These are phyloP conservation scores for Rutpela maculata DNA, from an alignment of 2,888 invertebrate species.

Conservation along the genomic window DNA sequence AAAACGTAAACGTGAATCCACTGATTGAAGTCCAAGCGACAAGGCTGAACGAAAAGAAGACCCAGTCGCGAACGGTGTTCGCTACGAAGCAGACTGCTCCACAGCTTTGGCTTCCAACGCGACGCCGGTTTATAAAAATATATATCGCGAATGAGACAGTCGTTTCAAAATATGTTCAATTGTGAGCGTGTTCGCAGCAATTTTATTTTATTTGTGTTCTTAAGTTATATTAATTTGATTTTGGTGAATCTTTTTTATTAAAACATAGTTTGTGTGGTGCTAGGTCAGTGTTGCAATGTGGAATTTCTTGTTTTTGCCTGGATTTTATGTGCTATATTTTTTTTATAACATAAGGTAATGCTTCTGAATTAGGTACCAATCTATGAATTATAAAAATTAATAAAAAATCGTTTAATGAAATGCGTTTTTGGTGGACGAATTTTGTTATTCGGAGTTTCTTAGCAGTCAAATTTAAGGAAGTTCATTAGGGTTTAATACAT, in stretches of 20 bases:
- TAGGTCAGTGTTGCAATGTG: constrained; percentile 17
- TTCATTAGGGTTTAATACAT: too few relatives aligned
- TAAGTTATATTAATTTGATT: not conserved
- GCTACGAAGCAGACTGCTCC: not conserved
- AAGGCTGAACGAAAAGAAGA: constrained; percentile 8
- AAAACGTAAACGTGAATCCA: not conserved
- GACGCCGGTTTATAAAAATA: not conserved
- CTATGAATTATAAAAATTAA: too few relatives aligned
- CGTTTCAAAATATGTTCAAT: not conserved
- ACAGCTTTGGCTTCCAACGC: not conserved
- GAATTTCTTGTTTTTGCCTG: constrained; percentile 7
- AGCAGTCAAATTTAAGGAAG: too few relatives aligned
- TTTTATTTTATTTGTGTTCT: not conserved
- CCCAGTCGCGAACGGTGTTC: not conserved
- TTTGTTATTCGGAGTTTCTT: too few relatives aligned
- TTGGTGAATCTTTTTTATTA: not conserved
- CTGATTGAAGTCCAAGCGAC: not conserved
- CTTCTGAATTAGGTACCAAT: too few relatives aligned
- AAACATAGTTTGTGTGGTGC: not conserved
- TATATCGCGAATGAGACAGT: not conserved
- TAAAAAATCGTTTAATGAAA: too few relatives aligned
- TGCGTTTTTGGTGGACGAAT: too few relatives aligned
- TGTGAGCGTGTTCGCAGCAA: not conserved
- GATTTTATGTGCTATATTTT: not conserved
- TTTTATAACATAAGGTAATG: too few relatives aligned